Evolutionary conservation across 2,888 invertebrate genomes (phyloP), one percentile per base, ranked within the genome.

Genomic region (Mythimna loreyi): DNA sequence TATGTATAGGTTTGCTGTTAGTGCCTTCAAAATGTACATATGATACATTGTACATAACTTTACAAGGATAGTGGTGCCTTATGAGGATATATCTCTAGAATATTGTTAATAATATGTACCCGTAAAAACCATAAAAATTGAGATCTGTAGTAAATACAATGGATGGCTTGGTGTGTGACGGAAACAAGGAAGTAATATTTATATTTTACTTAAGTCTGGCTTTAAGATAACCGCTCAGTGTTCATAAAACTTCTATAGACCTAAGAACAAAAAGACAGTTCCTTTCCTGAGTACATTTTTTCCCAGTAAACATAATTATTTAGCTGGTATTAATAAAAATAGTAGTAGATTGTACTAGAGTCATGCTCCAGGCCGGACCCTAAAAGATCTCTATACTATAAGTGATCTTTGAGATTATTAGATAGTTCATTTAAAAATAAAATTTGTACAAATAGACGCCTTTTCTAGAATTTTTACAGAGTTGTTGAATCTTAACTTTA

Each of bases 381-480:
- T 49, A 70, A 56, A 72, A 75, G 82, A 82, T 84, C 82, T 84
- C 82, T 71, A 61, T 81, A 84, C 75, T 77, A n/a, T 82, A 70
- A 87, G 87, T 86, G 87, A 88, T 87, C 85, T 89, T 88, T 90
- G 93, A 94, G 93, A 93, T 93, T 94, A 93, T 91, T 91, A 92
- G 89, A 72, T 89, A 88, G 82, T 87, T 67, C 75, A 58, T 33
- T 56, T 60, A 57, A 72, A 59, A 40, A 52, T 49, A 36, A 80
- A 86, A 84, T 80, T 86, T 93, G 93, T 93, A 94, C 91, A 93
- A 93, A 82, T 89, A 89, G 85, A 87, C 77, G 85, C 81, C 82
- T 87, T 92, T 92, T 92, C 81, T 92, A 92, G 90, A 89, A 91
- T 90, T 92, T 94, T 94, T 92, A 92, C 92, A 89, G 88, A 83